Evolutionary conservation across 2,113 vertebrate genomes (phyloP), one percentile per base, ranked within the genome.

Genomic region (Eonycteris spelaea): DNA sequence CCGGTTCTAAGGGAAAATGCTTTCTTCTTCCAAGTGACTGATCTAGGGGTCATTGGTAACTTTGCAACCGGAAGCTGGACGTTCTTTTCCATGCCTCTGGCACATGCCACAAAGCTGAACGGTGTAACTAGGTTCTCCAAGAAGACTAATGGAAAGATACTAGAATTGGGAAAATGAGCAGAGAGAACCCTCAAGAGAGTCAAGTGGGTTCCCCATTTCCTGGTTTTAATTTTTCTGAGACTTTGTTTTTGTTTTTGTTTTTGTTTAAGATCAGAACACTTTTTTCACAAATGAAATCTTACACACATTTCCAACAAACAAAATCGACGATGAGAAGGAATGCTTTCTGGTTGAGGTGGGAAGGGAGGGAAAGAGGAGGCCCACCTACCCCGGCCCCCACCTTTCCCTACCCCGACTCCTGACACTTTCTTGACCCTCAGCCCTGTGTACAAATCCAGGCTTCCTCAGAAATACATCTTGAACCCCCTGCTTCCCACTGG

Each of bases 351-450:
- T 18, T 38, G 45, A 73, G 33, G n/a, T 0, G 8, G 48, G 22
- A 33, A 14, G 12, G 14, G 26, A 48, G 33, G 35, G 14, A 61
- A 30, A 26, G 12, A 57, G 30, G 43, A 75, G 12, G 33, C 33
- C 1, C 12, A 2, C 3, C 2, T 15, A 26, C 9, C 19, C 53
- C 9, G 0, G 28, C 6, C 35, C 61, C 45, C 13, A 11, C 45
- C 45, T 51, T 51, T 51, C 48, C 51, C 51, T 13, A 51, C 51
- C 14, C 51, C 51, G 16, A 16, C 15, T 51, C 51, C 51, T 51
- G 51, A 4, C 51, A 51, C 51, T 22, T 82, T 28, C 86, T 33
- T 30, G 65, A 18, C 86, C 6, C 22, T 33, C n/a, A 40, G 30
- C 26, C n/a, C 82, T 30, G 43, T 2, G 6, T 7, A 18, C 53